Base-by-base conservation (phyloP, 37 sponge, comb jelly and placozoan species). In the Haliclona indistincta region DNA sequence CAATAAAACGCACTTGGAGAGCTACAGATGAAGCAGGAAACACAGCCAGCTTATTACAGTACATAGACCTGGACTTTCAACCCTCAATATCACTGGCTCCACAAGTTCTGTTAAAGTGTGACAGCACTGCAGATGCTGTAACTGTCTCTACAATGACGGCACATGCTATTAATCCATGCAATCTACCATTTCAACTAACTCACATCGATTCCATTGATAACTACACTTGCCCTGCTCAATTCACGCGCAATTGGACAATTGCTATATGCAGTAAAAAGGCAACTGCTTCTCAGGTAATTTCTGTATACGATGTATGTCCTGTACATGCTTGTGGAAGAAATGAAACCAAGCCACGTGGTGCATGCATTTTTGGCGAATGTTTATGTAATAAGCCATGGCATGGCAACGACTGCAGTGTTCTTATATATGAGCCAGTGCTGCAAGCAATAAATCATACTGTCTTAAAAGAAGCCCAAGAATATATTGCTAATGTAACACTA, bases 21-120 rank as follows among this genome's bases (percentile, higher is more conserved):
- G 82, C 82, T 3, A 65, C 45, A 19, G 82, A 81, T 63, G 43
- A 25, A 22, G 82, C 82, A n/a, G 67, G 74, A 3, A 81, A 81
- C 28, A 54, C 44, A n/a, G 82, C 67, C 43, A 38, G 10, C 11
- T 15, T 51, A 23, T 29, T 60, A 0, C 82, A 81, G 29, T 0
- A 28, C 26, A 72, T 81, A 66, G 26, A 29, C 7, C 60, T 81
- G 20, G 76, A 75, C 2, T 75, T 63, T 8, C 45, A 38, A 2
- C 51, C 65, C 19, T 30, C 30, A 32, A 7, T 75, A 25, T 43
- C 64, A 15, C 44, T 64, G 11, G 19, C 44, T 4, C 76, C 76
- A n/a, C 2, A 22, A 6, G 7, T 75, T 19, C 8, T 36, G 35
- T 42, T 75, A 7, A 36, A 44, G 4, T 75, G 76, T 75, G 76